These are phyloP conservation scores for Drosophila ogumai DNA, from an alignment of 1,140 invertebrate genomes.

Conservation along the genomic window DNA sequence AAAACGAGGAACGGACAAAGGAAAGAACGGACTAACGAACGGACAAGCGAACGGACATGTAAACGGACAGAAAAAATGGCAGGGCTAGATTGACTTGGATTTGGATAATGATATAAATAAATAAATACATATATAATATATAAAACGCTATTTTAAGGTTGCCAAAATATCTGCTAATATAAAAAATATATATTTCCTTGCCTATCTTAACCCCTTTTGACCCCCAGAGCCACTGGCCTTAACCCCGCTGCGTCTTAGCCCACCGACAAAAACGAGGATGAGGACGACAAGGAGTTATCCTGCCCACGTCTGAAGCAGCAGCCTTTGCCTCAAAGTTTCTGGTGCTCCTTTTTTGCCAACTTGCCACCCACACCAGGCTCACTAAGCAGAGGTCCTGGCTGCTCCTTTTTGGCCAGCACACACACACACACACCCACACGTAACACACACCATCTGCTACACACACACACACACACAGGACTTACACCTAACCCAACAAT, in stretches of 20 bases:
- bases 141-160: no score
- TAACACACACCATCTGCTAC: conserved; percentile 68
- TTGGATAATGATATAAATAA: no score
- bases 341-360: conserved; percentile 33
- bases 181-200: not conserved
- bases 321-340: conserved; percentile 45
- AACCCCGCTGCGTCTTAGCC: not conserved
- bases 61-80: no score
- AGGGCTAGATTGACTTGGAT: not conserved
- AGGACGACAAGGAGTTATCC: conserved; percentile 20
- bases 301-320: conserved; percentile 32
- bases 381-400: not conserved
- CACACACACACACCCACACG: conserved; percentile 26
- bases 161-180: no score
- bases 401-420: conserved; percentile 27
- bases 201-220: not conserved
- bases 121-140: no score
- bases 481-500: conserved; percentile 82
- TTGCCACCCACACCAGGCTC: conserved; percentile 35
- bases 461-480: conserved; percentile 58
- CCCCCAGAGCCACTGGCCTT: conserved; percentile 1
- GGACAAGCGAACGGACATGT: not conserved
- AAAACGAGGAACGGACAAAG: not conserved
- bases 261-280: not conserved
- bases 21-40: not conserved